Conservation (phyloP, 2,888 invertebrate genomes). For the Drosophila stalkeri region DNA sequence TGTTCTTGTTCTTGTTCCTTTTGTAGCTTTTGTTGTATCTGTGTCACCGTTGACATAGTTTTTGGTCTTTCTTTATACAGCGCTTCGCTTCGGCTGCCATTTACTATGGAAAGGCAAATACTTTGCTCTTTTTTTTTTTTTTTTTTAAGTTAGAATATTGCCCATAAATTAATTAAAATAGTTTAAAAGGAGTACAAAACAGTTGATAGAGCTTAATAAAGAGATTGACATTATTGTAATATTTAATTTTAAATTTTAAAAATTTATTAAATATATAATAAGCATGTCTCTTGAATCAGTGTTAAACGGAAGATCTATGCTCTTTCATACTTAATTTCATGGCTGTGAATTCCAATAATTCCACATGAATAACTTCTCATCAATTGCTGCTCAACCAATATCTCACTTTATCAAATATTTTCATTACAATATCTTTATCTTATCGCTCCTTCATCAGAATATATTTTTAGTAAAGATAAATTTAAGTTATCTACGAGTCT, state of each 20-base stretch:
- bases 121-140: background rate
- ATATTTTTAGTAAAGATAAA: background rate
- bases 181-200: background rate
- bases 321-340: too few species aligned
- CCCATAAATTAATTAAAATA: constrained; percentile 16
- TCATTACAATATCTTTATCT: too few species aligned
- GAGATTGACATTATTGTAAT: background rate
- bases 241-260: too few species aligned
- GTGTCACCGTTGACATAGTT: constrained; percentile 12
- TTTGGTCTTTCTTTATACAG: background rate
- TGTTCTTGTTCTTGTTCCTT: background rate
- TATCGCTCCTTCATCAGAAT: background rate
- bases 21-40: background rate
- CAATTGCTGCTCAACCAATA: too few species aligned
- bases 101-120: constrained; percentile 1
- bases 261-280: too few species aligned
- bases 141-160: background rate
- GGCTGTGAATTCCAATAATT: too few species aligned
- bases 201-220: background rate
- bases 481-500: background rate
- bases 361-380: too few species aligned
- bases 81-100: constrained; percentile 19
- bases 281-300: too few species aligned
- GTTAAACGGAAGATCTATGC: too few species aligned
- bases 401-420: too few species aligned